Percentiles rank a stretch among this genome's conserved stretches.
Conservation (phyloP, 1,140 invertebrate genomes). For the Dendrolimus punctatus region DNA sequence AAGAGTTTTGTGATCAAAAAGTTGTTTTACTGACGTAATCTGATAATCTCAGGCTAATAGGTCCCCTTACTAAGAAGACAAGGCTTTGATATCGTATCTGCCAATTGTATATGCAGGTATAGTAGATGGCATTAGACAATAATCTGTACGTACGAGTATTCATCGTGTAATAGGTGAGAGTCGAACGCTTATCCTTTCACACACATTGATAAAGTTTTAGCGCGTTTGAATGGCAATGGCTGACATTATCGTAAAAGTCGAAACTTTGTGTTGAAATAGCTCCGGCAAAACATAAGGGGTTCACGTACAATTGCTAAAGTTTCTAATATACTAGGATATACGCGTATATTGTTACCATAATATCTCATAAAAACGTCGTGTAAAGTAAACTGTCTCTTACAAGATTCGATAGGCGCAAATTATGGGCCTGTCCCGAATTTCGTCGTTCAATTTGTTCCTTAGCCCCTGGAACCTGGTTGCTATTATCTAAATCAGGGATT, state of each 20-base stretch:
- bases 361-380: conserved; percentile 47
- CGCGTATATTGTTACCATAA: conserved; percentile 50
- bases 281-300: conserved; percentile 65
- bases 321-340: conserved; percentile 62
- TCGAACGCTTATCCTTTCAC: conserved; percentile 58
- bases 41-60: too few relatives aligned
- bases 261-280: conserved; percentile 64
- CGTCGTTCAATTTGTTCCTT: too few relatives aligned
- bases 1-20: too few relatives aligned
- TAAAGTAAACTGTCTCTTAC: conserved; percentile 17
- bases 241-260: conserved; percentile 70
- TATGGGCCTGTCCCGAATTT: background rate
- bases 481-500: conserved; percentile 6
- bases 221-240: conserved; percentile 68
- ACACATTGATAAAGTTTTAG: conserved; percentile 69
- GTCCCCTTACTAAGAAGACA: too few relatives aligned
- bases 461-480: background rate
- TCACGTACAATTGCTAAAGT: conserved; percentile 67
- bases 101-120: too few relatives aligned
- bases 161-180: conserved; percentile 38
- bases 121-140: too few relatives aligned
- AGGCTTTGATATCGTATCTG: too few relatives aligned
- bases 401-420: conserved; percentile 11
- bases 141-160: too few relatives aligned
- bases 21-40: too few relatives aligned